Evolutionary conservation across 64 coral and sea anemone genomes (phyloP), one percentile per base, ranked within the genome.

Genomic region (Cladopsammia gracilis): DNA sequence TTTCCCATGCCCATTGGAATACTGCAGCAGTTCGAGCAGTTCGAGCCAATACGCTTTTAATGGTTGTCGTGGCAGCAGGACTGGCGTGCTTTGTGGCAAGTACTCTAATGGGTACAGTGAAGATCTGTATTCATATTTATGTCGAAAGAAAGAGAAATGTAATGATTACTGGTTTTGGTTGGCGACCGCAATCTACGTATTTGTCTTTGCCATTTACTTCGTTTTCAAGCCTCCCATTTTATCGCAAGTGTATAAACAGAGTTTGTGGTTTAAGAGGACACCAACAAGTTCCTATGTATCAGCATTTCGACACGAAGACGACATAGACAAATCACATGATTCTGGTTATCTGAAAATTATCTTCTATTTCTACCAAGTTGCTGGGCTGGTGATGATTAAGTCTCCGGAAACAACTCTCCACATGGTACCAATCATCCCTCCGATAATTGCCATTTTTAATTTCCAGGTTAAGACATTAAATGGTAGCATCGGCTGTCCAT

Each of bases 301-400:
- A 19, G 14, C 9, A 62, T 26, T 56, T 14, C 20, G 23, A 58
- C 50, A 26, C 14, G 58, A 64, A 20, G 58, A 16, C 34, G 34
- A 34, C 25, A 18, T 48, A 2, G 34, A 34, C 25, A 18, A 64
- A 2, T 18, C 44, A 64, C 52, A 76, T 74, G 79, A 90, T 54
- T 6, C 87, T 7, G 95, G 91, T 79, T 97, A 87, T 72, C 26
- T 94, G 24, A 94, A 97, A 26, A 97, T 97, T 22, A 12, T 87
- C 6, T 94, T 97, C 70, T 97, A 97, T 18, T 97, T 90, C 69
- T 97, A 97, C 61, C 95, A 97, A 61, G 92, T 94, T 14, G 92
- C 53, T 3, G 93, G 76, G 7, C 14, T 97, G 20, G 18, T 97
- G 1, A 66, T 94, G 14, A 16, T 94, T 8, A 79, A 67, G 20